Evolutionary conservation across 1,140 invertebrate genomes (phyloP).

Genomic region (Drosophila pruinosa): DNA sequence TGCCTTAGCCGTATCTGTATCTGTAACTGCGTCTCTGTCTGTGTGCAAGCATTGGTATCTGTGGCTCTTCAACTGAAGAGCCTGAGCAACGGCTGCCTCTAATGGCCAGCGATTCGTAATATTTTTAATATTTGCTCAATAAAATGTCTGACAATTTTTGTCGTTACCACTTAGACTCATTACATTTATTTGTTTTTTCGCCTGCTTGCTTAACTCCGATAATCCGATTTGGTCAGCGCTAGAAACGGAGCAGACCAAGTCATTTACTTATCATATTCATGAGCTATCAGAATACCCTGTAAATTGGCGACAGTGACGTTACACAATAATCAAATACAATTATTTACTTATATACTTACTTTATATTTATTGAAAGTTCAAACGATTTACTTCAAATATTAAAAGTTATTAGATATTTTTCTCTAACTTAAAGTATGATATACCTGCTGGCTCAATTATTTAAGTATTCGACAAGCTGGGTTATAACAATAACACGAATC

Average conservation of each 20-base stretch:
- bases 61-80: slow-evolving; percentile 21
- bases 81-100: slow-evolving; percentile 63
- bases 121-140: slow-evolving; percentile 80
- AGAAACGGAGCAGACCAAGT: background rate
- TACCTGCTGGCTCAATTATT: background rate
- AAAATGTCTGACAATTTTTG: slow-evolving; percentile 74
- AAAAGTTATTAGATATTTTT: background rate
- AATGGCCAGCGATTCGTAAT: slow-evolving; percentile 77
- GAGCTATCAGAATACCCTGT: background rate
- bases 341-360: too few relatives aligned
- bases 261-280: background rate
- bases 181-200: slow-evolving; percentile 69
- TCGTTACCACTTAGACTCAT: slow-evolving; percentile 71
- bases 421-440: background rate
- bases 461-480: background rate
- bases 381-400: too few relatives aligned
- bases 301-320: too few relatives aligned
- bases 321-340: too few relatives aligned
- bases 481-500: slow-evolving; percentile 28
- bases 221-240: slow-evolving; percentile 27
- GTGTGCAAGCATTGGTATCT: slow-evolving; percentile 14
- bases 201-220: slow-evolving; percentile 15
- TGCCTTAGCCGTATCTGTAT: slow-evolving; percentile 36
- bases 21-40: slow-evolving; percentile 14
- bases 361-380: too few relatives aligned